Conservation (phyloP, 2,113 vertebrate species). For the Myrmecobius fasciatus region DNA sequence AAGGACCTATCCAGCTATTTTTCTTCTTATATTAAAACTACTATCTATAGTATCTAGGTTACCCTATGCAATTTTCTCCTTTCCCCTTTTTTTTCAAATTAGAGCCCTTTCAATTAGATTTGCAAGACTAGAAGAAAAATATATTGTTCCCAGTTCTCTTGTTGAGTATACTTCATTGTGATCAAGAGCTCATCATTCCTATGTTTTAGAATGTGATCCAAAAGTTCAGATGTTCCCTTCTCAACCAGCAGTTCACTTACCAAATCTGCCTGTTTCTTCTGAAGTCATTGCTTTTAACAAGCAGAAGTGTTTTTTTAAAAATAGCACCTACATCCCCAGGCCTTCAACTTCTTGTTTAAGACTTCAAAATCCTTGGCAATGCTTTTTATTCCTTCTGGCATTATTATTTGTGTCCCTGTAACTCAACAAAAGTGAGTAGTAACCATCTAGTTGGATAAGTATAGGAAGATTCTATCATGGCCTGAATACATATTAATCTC, state of each 20-base stretch:
- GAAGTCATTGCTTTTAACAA: not conserved
- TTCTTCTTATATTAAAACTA: not conserved
- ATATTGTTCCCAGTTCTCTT: not conserved
- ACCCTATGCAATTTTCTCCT: not conserved
- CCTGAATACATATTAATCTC: not conserved
- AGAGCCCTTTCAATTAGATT: not conserved
- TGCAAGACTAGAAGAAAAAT: not conserved
- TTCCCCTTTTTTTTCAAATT: not conserved
- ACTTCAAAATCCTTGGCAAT: not conserved
- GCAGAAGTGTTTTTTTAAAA: not conserved
- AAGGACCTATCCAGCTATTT: not conserved
- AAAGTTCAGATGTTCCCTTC: not conserved
- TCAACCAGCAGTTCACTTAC: not conserved
- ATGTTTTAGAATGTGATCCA: not conserved
- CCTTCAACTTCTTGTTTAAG: not conserved
- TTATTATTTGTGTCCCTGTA: not conserved
- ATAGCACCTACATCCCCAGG: not conserved
- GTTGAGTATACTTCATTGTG: not conserved
- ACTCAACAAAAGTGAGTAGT: not conserved
- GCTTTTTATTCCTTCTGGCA: not conserved
- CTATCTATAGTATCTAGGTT: not conserved
- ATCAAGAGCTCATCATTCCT: not conserved
- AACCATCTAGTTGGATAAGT: not conserved
- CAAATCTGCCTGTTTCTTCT: not conserved
- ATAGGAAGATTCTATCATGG: not conserved